phyloP scores from a whole-genome alignment of 1,140 invertebrate genomes.

The Rhizoglyphus robini region DNA sequence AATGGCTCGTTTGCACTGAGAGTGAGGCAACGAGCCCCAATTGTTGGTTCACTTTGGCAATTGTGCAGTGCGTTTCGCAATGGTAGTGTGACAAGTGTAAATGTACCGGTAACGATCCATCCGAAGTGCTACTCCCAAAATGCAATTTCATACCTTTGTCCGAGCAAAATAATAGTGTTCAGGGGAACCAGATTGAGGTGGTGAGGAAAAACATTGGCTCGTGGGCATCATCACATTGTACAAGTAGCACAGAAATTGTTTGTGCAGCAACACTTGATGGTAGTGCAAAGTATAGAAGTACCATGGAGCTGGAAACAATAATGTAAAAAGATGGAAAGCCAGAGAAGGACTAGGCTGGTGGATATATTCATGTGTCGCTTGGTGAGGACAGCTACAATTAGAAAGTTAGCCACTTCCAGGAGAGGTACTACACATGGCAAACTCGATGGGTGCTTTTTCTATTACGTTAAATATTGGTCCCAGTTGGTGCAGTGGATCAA shows the following conservation, averaged over 20 bases:
- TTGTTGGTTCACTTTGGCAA: conserved; percentile 59
- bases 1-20: conserved; percentile 59
- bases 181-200: conserved; percentile 76
- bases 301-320: conserved; percentile 71
- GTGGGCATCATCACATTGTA: conserved; percentile 53
- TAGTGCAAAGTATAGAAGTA: conserved; percentile 72
- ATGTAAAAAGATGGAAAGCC: conserved; percentile 84
- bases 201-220: conserved; percentile 79
- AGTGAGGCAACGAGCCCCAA: conserved; percentile 55
- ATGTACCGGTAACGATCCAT: conserved; percentile 47
- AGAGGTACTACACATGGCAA: conserved; percentile 51
- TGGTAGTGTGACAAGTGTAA: conserved; percentile 74
- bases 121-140: neutral
- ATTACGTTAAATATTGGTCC: conserved; percentile 26
- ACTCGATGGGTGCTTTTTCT: conserved; percentile 42
- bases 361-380: conserved; percentile 50
- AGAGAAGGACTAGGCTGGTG: conserved; percentile 51
- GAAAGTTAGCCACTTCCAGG: conserved; percentile 67
- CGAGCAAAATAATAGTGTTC: conserved; percentile 68
- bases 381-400: conserved; percentile 59
- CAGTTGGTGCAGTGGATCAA: neutral
- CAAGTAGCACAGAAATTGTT: conserved; percentile 46
- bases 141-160: conserved; percentile 51
- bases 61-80: conserved; percentile 69
- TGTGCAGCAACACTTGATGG: conserved; percentile 48